Percentiles rank a stretch among this genome's conserved stretches.
Evolutionary conservation across 2,113 vertebrate species (phyloP).

Genomic region (Grammomys dolichurus): DNA sequence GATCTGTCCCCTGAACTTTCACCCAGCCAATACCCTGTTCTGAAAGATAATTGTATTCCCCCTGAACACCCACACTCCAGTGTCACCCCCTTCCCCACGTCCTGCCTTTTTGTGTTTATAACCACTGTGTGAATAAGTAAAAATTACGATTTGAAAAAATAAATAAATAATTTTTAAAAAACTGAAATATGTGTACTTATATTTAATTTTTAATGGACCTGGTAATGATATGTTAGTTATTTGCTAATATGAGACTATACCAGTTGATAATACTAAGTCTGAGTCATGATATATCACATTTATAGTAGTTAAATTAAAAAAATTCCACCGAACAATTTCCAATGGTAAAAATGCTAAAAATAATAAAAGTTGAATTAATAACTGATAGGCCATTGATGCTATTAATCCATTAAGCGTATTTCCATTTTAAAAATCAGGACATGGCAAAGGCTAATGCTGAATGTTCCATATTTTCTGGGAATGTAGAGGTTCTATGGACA

Average conservation of each 20-base stretch:
- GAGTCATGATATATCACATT: not conserved
- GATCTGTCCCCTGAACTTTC: no score
- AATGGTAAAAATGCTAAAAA: not conserved
- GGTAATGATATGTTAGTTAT: not conserved
- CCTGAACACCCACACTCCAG: no score
- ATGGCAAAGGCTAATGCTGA: not conserved
- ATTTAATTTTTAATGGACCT: not conserved
- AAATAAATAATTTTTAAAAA: no score
- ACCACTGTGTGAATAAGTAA: no score
- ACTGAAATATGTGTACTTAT: not conserved
- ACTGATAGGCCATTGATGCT: not conserved
- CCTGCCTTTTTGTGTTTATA: no score
- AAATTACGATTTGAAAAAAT: no score
- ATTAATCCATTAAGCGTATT: not conserved
- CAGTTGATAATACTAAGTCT: not conserved
- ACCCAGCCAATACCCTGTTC: no score
- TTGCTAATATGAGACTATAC: not conserved
- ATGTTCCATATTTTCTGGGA: not conserved
- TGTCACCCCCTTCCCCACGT: no score
- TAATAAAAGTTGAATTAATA: conserved; percentile 14
- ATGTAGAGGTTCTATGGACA: not conserved
- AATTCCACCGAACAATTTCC: not conserved
- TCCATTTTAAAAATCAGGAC: not conserved
- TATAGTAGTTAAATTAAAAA: not conserved
- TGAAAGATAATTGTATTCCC: no score